Conservation (phyloP, 2,113 vertebrate genomes). For the Grus americana region DNA sequence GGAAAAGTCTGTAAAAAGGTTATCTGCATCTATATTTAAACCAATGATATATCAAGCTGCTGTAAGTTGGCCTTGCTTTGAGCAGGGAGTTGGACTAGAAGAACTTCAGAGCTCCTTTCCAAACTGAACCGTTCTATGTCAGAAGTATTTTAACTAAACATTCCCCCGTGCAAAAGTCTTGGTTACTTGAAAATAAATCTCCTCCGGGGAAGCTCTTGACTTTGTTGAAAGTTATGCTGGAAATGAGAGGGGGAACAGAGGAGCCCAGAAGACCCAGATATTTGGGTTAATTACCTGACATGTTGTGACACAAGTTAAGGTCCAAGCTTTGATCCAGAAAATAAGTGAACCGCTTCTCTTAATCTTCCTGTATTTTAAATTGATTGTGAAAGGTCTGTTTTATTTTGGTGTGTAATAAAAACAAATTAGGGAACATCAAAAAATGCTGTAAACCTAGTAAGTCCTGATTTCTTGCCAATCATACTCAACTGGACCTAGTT, state of each 20-base stretch:
- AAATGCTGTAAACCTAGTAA: not conserved
- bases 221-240: not conserved
- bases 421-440: not conserved
- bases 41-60: not conserved
- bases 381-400: not conserved
- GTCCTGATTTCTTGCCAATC: not conserved
- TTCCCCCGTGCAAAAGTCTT: not conserved
- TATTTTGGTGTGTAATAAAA: not conserved
- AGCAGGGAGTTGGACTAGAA: not conserved
- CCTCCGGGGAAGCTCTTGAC: not conserved
- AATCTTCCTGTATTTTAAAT: not conserved
- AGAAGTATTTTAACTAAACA: not conserved
- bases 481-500: not conserved
- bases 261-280: not conserved
- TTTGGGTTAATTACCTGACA: not conserved
- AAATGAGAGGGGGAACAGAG: not conserved
- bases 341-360: not conserved
- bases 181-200: not conserved
- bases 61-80: not conserved
- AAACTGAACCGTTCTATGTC: not conserved
- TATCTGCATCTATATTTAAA: not conserved
- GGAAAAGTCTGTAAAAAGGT: not conserved
- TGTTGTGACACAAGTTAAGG: not conserved
- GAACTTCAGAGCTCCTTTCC: not conserved
- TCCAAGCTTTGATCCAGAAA: not conserved